phyloP scores from a whole-genome alignment of 2,797 vertebrate genomes.

The Sebastes nivosus region DNA sequence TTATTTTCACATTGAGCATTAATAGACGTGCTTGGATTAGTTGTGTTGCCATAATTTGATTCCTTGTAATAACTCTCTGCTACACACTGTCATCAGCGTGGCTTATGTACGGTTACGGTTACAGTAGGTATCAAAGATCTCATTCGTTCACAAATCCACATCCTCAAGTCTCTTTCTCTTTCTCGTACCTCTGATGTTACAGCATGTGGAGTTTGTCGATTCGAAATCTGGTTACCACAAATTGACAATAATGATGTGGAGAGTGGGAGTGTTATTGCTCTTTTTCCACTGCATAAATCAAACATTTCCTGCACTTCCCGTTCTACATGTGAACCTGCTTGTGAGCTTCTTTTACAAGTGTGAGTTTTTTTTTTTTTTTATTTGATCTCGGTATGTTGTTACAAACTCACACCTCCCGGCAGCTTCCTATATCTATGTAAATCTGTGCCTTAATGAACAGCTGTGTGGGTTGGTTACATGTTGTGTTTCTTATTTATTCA shows the following conservation, averaged over 20 bases:
- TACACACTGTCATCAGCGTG: not conserved
- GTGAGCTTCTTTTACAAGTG: not conserved
- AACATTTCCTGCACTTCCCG: not conserved
- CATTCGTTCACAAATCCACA: not conserved
- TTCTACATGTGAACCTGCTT: not conserved
- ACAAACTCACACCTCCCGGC: slow-evolving; percentile 10
- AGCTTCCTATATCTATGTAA: not conserved
- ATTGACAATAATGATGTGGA: not conserved
- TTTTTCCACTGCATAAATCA: not conserved
- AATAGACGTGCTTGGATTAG: not conserved
- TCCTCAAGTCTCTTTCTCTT: not conserved
- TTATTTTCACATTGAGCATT: not conserved
- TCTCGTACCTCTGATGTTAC: not conserved
- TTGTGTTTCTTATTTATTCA: not conserved
- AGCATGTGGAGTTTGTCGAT: not conserved
- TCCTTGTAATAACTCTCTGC: not conserved
- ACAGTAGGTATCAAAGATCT: not conserved
- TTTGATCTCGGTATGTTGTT: not conserved
- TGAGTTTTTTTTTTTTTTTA: not conserved
- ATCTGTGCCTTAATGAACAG: not conserved
- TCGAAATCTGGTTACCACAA: not conserved
- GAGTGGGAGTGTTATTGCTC: not conserved
- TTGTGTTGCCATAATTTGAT: not conserved
- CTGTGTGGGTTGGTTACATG: not conserved
- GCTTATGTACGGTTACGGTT: not conserved